These are phyloP conservation scores for Palythoa caribaeorum DNA, from an alignment of 92 coral and sea anemone species.

Conservation along the genomic window DNA sequence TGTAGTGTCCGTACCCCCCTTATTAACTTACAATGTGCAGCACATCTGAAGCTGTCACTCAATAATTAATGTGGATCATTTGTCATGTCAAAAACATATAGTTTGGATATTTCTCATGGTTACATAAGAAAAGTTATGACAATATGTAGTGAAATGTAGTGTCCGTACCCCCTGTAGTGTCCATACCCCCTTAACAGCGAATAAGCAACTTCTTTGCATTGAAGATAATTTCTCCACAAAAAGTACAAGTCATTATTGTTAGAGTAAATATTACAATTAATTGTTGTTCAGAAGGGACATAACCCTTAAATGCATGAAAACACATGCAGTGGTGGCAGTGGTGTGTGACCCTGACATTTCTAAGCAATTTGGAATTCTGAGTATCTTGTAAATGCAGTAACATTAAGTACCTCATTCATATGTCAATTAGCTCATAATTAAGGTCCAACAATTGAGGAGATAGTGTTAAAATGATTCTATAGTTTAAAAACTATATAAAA, in stretches of 20 bases:
- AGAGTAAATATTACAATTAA: not conserved
- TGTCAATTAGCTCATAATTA: not conserved
- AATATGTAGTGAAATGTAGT: not conserved
- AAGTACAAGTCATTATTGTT: not conserved
- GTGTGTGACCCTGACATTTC: not conserved
- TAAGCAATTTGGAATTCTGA: not conserved
- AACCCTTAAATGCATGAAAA: not conserved
- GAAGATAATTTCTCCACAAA: not conserved
- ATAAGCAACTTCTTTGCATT: not conserved
- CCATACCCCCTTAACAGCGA: constrained; percentile 9
- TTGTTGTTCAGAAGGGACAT: constrained; percentile 1
- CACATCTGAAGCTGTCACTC: not conserved
- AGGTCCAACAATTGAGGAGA: not conserved
- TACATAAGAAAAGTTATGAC: not conserved
- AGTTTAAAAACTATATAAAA: not conserved
- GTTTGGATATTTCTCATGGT: not conserved
- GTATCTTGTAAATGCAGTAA: not conserved
- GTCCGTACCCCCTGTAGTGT: not conserved
- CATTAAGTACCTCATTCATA: not conserved
- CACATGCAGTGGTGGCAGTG: not conserved
- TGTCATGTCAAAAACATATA: not conserved
- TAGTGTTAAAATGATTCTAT: not conserved
- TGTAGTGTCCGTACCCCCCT: not conserved
- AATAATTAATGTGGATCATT: not conserved
- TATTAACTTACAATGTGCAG: not conserved